These are phyloP conservation scores for Lagenorhynchus albirostris DNA, from an alignment of 2,113 vertebrate genomes.

Conservation along the genomic window DNA sequence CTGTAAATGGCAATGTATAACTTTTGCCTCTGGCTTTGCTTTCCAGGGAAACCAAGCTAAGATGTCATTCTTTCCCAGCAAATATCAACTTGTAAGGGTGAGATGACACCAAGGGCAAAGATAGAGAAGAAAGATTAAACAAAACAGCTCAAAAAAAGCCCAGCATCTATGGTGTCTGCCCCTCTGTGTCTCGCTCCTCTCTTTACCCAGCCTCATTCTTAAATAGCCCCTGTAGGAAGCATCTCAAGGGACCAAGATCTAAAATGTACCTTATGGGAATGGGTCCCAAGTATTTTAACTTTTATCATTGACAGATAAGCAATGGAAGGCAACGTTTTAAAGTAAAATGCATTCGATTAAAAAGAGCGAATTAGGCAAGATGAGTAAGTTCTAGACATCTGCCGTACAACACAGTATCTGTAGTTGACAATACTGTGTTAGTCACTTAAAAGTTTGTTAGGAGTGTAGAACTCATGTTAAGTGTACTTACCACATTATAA, in stretches of 20 bases:
- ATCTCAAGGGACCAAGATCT: neutral
- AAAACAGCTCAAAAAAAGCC: neutral
- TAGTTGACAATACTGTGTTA: neutral
- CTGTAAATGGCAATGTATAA: neutral
- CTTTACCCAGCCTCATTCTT: neutral
- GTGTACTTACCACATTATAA: neutral
- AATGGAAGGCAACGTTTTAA: neutral
- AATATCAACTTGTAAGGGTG: neutral
- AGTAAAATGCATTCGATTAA: neutral
- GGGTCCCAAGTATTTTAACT: neutral
- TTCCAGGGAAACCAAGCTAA: neutral
- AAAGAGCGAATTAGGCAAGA: neutral
- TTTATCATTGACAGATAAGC: neutral
- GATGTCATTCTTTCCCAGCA: neutral
- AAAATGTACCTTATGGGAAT: neutral
- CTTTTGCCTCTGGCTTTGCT: neutral
- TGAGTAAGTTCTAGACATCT: neutral
- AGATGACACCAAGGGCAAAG: neutral
- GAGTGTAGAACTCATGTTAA: neutral
- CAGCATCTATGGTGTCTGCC: neutral
- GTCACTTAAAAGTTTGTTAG: neutral
- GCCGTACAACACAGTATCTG: neutral
- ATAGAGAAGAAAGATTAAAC: neutral
- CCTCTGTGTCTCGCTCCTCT: neutral
- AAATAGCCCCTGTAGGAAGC: neutral